These are phyloP conservation scores for Lordiphosa mommai DNA, from an alignment of 1,140 invertebrate species.

Conservation along the genomic window DNA sequence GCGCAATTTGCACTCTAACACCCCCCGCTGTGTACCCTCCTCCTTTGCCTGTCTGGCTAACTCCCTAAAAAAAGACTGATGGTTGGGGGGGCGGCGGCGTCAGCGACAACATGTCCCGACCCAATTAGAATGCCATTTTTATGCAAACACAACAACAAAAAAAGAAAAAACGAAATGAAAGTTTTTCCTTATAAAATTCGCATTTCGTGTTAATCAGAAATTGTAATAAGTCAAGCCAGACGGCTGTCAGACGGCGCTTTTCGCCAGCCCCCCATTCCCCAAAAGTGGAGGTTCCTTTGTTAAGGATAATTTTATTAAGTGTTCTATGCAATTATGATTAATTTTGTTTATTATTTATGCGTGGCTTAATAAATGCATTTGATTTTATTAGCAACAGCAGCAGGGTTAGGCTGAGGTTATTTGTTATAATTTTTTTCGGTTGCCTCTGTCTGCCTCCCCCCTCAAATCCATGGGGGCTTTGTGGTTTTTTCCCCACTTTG, in stretches of 20 bases:
- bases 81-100: too few relatives aligned
- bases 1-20: background rate
- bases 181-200: background rate
- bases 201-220: slow-evolving; percentile 31
- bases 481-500: slow-evolving; percentile 44
- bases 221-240: slow-evolving; percentile 10
- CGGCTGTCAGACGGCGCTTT: slow-evolving; percentile 6
- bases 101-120: slow-evolving; percentile 19
- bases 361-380: slow-evolving; percentile 41
- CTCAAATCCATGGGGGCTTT: slow-evolving; percentile 1
- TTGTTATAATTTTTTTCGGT: slow-evolving; percentile 1
- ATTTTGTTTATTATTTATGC: slow-evolving; percentile 25
- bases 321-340: slow-evolving; percentile 16
- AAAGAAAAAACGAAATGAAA: background rate
- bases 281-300: background rate
- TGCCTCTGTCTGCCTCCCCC: background rate
- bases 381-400: slow-evolving; percentile 8
- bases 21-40: background rate
- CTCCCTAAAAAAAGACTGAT: too few relatives aligned
- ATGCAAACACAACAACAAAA: slow-evolving; percentile 12
- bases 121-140: slow-evolving; percentile 17
- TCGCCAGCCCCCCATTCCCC: background rate
- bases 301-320: slow-evolving; percentile 18
- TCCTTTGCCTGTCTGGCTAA: too few relatives aligned
- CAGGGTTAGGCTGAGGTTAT: background rate